Evolutionary conservation across 2,888 invertebrate genomes (phyloP).

Genomic region (Osmoderma eremita): DNA sequence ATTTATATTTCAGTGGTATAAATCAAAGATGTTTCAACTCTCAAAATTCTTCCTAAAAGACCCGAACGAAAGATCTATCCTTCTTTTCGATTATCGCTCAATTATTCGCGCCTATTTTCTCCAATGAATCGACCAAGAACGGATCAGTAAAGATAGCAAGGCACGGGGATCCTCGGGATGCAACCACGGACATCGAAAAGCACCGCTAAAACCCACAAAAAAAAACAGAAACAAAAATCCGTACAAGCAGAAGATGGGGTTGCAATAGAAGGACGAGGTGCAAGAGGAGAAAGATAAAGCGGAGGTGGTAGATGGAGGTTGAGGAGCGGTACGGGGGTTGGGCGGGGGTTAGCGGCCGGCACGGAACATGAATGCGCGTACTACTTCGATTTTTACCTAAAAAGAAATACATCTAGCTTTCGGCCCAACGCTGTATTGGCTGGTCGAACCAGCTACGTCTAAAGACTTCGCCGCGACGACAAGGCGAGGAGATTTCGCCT

Average conservation of each 20-base stretch:
- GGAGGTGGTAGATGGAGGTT: conserved; percentile 54
- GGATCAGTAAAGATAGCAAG: too few relatives aligned
- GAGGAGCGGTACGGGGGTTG: conserved; percentile 53
- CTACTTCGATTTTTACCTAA: conserved; percentile 64
- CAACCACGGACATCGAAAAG: too few relatives aligned
- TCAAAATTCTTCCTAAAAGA: too few relatives aligned
- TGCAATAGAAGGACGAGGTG: background rate
- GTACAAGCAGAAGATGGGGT: background rate
- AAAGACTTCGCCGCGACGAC: conserved; percentile 44
- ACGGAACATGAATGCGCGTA: conserved; percentile 32
- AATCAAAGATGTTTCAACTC: too few relatives aligned
- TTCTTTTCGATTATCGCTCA: too few relatives aligned
- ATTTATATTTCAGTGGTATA: too few relatives aligned
- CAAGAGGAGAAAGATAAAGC: conserved; percentile 44
- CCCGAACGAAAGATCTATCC: too few relatives aligned
- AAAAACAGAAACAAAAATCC: background rate
- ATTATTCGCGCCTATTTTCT: too few relatives aligned
- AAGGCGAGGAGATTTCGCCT: conserved; percentile 47
- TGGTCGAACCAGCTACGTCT: conserved; percentile 46
- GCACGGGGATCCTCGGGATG: too few relatives aligned
- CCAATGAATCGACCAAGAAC: too few relatives aligned
- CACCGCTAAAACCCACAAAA: too few relatives aligned
- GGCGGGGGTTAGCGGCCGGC: conserved; percentile 10
- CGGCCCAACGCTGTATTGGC: conserved; percentile 56
- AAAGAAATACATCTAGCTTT: conserved; percentile 63